Evolutionary conservation across 2,113 vertebrate genomes (phyloP).

Genomic region (Phasianus colchicus): DNA sequence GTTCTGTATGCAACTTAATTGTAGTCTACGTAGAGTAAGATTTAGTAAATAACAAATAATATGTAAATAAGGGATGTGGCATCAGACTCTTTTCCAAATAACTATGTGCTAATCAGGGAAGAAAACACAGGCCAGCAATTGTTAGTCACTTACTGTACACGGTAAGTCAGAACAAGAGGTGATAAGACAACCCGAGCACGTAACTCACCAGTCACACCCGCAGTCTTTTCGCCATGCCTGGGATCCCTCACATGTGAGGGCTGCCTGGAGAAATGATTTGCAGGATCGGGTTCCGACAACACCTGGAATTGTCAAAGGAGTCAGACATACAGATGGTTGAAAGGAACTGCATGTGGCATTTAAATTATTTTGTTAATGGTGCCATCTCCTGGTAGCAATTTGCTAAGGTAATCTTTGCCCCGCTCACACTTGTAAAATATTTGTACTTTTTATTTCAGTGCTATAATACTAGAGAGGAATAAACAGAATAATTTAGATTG

Average conservation of each 20-base stretch:
- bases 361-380: constrained; percentile 86
- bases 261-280: not conserved
- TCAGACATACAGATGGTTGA: constrained; percentile 13
- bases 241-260: not conserved
- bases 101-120: not conserved
- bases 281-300: not conserved
- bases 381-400: constrained; percentile 83
- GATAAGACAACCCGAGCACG: not conserved
- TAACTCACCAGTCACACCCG: not conserved
- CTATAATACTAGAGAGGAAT: not conserved
- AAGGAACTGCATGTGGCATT: constrained; percentile 9
- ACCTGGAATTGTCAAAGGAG: constrained; percentile 43
- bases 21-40: not conserved
- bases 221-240: not conserved
- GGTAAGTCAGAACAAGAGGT: not conserved
- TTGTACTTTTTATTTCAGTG: not conserved
- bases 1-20: not conserved
- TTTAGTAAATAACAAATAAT: not conserved
- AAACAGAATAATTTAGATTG: not conserved
- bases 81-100: not conserved
- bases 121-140: not conserved
- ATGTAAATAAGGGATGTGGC: not conserved
- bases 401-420: constrained; percentile 46
- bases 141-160: not conserved
- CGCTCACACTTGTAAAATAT: not conserved